Conservation (phyloP, 2,888 invertebrate genomes). For the Iselma pallidipennis region DNA sequence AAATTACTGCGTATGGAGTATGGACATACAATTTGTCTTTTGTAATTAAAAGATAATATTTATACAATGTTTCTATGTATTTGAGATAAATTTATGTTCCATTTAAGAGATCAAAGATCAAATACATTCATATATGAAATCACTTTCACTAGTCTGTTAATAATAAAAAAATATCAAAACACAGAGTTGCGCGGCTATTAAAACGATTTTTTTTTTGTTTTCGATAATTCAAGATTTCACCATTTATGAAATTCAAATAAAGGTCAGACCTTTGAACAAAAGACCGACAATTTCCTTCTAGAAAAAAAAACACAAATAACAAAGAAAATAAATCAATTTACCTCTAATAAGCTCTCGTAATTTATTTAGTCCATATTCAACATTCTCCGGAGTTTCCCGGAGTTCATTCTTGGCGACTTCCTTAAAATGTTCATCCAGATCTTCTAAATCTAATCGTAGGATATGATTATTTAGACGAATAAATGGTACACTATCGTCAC, state of each 20-base stretch:
- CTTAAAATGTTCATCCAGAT: slow-evolving; percentile 61
- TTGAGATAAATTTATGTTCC: too few relatives aligned
- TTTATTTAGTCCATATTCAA: slow-evolving; percentile 63
- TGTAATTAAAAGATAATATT: too few relatives aligned
- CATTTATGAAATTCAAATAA: neutral
- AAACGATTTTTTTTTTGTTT: too few relatives aligned
- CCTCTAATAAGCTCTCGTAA: slow-evolving; percentile 65
- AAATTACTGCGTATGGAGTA: too few relatives aligned
- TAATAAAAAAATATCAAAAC: too few relatives aligned
- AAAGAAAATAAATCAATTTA: slow-evolving; percentile 37
- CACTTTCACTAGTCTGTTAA: neutral
- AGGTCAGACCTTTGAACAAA: neutral
- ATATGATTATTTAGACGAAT: slow-evolving; percentile 64
- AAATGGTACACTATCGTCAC: slow-evolving; percentile 63
- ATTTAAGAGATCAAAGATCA: neutral
- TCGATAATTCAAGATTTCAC: neutral
- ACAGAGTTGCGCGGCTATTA: too few relatives aligned
- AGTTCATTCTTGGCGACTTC: slow-evolving; percentile 71
- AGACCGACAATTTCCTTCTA: too few relatives aligned
- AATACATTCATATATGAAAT: too few relatives aligned
- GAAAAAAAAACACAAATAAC: too few relatives aligned
- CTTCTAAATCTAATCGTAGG: slow-evolving; percentile 67
- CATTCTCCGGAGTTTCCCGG: slow-evolving; percentile 70
- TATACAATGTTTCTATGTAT: too few relatives aligned
- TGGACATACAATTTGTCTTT: too few relatives aligned